Percentiles rank a stretch among this genome's conserved stretches.
These are phyloP conservation scores for Oscheius sp. DNA, from an alignment of 2,888 invertebrate species.

Conservation along the genomic window DNA sequence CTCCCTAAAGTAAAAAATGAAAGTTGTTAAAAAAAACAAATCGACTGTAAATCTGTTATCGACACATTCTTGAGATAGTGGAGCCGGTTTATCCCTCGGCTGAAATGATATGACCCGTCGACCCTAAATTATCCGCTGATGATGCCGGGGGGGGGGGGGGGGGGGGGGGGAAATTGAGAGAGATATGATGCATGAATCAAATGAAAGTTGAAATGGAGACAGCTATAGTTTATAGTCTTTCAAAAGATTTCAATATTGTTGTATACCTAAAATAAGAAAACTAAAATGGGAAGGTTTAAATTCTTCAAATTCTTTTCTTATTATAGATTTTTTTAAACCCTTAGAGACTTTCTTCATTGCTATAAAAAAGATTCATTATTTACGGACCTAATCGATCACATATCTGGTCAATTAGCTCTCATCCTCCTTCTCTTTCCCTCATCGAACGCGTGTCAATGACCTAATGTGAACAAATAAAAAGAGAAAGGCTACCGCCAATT, in stretches of 20 bases:
- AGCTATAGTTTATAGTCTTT: no score
- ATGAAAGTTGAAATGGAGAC: no score
- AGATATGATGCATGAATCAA: no score
- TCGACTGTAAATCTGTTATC: conserved; percentile 18
- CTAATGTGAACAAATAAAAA: background rate
- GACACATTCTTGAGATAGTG: conserved; percentile 7
- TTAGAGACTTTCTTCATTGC: background rate
- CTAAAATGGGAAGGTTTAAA: background rate
- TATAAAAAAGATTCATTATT: background rate
- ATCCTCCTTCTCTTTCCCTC: background rate
- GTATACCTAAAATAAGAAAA: background rate
- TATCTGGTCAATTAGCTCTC: background rate
- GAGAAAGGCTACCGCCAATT: background rate
- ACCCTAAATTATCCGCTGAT: conserved; percentile 26
- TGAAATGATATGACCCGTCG: conserved; percentile 25
- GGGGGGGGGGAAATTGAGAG: background rate
- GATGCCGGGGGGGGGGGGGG: background rate
- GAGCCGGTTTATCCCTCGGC: conserved; percentile 6
- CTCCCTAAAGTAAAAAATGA: background rate
- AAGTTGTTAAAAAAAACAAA: background rate
- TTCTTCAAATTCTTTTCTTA: background rate
- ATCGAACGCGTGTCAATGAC: background rate
- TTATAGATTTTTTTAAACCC: background rate
- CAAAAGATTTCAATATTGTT: no score
- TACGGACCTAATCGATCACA: background rate